Percentiles rank a stretch among this genome's conserved stretches.
Evolutionary conservation across 2,888 invertebrate genomes (phyloP).

Genomic region (Phaonia tiefii): DNA sequence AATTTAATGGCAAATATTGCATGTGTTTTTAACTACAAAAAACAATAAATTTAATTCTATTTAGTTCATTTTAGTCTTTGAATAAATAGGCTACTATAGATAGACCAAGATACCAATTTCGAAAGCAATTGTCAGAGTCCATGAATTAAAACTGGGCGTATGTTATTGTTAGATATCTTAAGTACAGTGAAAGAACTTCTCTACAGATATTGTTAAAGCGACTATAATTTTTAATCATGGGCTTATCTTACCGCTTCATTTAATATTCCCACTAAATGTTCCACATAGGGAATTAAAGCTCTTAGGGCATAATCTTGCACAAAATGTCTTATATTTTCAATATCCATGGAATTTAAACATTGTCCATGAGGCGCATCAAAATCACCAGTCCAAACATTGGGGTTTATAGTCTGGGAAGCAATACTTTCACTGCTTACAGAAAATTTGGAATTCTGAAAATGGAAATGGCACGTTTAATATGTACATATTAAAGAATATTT

Average conservation of each 20-base stretch:
- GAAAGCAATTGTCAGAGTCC: too few species aligned
- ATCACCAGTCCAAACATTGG: constrained; percentile 83
- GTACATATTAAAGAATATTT: neutral
- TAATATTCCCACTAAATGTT: constrained; percentile 90
- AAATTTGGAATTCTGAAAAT: constrained; percentile 77
- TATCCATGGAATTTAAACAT: constrained; percentile 89
- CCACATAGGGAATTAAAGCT: constrained; percentile 94
- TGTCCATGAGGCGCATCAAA: constrained; percentile 85
- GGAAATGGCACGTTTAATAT: neutral
- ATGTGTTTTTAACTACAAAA: too few species aligned
- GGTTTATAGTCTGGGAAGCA: constrained; percentile 81
- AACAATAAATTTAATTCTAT: too few species aligned
- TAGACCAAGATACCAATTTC: too few species aligned
- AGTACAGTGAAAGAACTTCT: too few species aligned
- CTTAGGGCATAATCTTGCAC: constrained; percentile 93
- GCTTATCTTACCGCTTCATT: constrained; percentile 86
- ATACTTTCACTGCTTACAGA: constrained; percentile 84
- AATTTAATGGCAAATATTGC: too few species aligned
- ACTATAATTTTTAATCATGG: neutral
- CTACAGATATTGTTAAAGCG: too few species aligned
- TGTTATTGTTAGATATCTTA: too few species aligned
- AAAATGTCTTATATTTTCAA: constrained; percentile 91
- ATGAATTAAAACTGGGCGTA: too few species aligned
- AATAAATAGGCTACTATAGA: too few species aligned
- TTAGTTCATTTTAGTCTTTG: too few species aligned